Base-by-base conservation (phyloP, 2,797 vertebrate genomes). In the Lateolabrax maculatus region DNA sequence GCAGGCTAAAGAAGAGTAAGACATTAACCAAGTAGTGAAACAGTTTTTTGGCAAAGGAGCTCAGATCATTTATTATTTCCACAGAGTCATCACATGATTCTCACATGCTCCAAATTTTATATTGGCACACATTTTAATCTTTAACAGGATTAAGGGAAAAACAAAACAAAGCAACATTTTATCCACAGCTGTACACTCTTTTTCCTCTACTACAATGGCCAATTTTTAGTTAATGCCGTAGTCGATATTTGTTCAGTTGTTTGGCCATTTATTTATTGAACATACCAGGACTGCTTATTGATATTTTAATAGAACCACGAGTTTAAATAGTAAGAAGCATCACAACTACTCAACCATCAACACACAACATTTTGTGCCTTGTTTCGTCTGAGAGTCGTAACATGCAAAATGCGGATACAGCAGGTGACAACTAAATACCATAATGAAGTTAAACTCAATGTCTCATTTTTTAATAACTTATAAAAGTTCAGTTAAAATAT, bases 291-390 rank as follows among this genome's bases (percentile, higher is more conserved):
- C 11, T 25, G 9, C 39, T 39, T 48, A 6, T 41, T 1, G 36
- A 70, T 64, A 39, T 49, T 81, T 87, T 71, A 90, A 71, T 73
- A 73, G 5, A 79, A 77, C 46, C 57, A 48, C 66, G 39, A 67
- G 79, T 65, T 8, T 60, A 5, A 79, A 18, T 55, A 10, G 7
- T 23, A 62, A 29, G 16, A 66, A 55, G 36, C 63, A 34, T 46
- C 34, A 64, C n/a, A 25, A 16, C 3, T 23, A 18, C 41, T 37
- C 13, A 0, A 10, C 31, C 27, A n/a, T 56, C 34, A n/a, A n/a
- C n/a, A n/a, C n/a, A n/a, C n/a, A n/a, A n/a, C n/a, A n/a, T n/a
- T n/a, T n/a, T n/a, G n/a, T n/a, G n/a, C n/a, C n/a, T 34, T 34
- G 6, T 29, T 52, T 46, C 21, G 34, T 21, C 29, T 48, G 34